A percentile compares a stretch with the other conserved stretches of the same genome.
These are phyloP conservation scores for Hirtodrosophila histrioides DNA, from an alignment of 2,888 invertebrate genomes.

Conservation along the genomic window DNA sequence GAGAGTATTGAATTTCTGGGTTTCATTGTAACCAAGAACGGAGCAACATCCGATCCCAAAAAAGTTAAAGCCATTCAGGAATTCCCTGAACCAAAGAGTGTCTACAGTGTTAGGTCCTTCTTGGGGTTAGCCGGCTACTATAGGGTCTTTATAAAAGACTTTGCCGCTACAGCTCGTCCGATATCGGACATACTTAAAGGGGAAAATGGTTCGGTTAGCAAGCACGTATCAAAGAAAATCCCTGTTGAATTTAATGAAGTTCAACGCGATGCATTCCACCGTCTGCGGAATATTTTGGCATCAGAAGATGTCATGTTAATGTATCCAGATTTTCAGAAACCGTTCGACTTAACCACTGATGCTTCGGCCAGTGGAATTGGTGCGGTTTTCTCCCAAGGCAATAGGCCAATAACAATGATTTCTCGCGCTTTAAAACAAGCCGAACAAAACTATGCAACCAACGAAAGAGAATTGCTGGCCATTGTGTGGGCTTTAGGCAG, in stretches of 20 bases:
- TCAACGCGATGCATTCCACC: slow-evolving; percentile 4
- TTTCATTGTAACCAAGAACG: too few species aligned
- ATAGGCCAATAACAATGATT: slow-evolving; percentile 9
- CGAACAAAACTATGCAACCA: too few species aligned
- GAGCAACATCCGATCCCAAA: too few species aligned
- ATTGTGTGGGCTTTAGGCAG: slow-evolving; percentile 1
- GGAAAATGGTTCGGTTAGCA: not conserved
- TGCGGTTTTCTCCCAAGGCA: not conserved
- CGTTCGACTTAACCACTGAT: slow-evolving; percentile 21
- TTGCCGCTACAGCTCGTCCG: slow-evolving; percentile 7
- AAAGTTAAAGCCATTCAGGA: too few species aligned
- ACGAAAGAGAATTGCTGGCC: slow-evolving; percentile 2
- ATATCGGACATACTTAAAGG: slow-evolving; percentile 8
- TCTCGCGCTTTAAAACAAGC: slow-evolving; percentile 2
- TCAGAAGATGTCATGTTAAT: slow-evolving; percentile 74
- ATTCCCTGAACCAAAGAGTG: not conserved
- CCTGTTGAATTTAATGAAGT: slow-evolving; percentile 1
- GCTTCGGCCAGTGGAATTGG: slow-evolving; percentile 3
- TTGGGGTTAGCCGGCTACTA: slow-evolving; percentile 4
- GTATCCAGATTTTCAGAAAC: slow-evolving; percentile 72
- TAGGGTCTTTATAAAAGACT: slow-evolving; percentile 11
- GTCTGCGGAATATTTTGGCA: slow-evolving; percentile 5
- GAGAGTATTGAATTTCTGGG: not conserved
- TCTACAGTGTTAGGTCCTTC: slow-evolving; percentile 3
- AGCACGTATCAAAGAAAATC: slow-evolving; percentile 5